phyloP scores from a whole-genome alignment of 2,797 vertebrate genomes.

The Euthynnus affinis region DNA sequence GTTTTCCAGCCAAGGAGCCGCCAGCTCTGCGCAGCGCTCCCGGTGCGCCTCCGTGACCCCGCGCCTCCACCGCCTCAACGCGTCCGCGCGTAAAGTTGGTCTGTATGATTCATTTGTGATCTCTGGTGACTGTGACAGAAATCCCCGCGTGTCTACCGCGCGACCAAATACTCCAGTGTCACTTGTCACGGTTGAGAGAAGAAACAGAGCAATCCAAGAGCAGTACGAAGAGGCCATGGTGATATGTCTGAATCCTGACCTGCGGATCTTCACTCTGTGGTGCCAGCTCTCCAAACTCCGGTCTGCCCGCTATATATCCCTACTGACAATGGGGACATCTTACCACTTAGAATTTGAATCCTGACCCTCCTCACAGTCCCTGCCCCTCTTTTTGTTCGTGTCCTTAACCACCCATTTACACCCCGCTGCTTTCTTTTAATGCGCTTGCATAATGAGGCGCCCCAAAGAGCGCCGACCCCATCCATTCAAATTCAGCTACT shows the following conservation, averaged over 20 bases:
- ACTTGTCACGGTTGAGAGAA: constrained; percentile 52
- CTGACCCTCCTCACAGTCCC: constrained; percentile 67
- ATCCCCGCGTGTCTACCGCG: constrained; percentile 40
- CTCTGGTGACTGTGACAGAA: constrained; percentile 13
- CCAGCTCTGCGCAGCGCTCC: constrained; percentile 78
- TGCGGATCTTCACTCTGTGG: constrained; percentile 23
- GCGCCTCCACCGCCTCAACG: constrained; percentile 58
- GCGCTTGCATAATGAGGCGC: constrained; percentile 87
- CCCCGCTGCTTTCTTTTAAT: constrained; percentile 79
- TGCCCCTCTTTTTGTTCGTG: constrained; percentile 83
- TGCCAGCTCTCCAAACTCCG: constrained; percentile 35
- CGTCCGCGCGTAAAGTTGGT: constrained; percentile 49
- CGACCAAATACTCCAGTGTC: constrained; percentile 65
- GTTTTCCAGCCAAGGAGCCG: constrained; percentile 80
- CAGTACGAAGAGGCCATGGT: constrained; percentile 59
- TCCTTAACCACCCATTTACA: constrained; percentile 77
- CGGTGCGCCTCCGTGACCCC: constrained; percentile 51
- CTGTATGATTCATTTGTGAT: constrained; percentile 8
- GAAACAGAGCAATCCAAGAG: constrained; percentile 58
- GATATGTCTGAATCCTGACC: constrained; percentile 17
- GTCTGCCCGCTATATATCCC: constrained; percentile 61
- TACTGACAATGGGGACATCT: constrained; percentile 75
- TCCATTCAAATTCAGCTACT: constrained; percentile 83
- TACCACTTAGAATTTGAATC: constrained; percentile 82
- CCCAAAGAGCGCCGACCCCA: constrained; percentile 69